Base-by-base conservation (phyloP, 2,113 vertebrate genomes). In the Odocoileus virginianus region DNA sequence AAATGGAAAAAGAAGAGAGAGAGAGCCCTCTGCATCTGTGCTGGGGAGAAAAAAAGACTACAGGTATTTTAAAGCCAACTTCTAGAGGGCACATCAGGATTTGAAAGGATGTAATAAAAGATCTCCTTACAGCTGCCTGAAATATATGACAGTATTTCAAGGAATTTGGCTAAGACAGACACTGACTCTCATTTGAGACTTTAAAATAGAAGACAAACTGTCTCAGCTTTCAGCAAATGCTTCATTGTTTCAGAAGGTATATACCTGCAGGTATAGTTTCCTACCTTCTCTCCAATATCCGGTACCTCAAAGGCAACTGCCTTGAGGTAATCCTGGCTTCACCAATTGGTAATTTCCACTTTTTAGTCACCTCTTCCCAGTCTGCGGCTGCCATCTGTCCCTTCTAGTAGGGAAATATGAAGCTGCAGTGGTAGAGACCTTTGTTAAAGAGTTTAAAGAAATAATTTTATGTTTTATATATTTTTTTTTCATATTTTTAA, bases 61-160 rank as follows among this genome's bases (percentile, higher is more conserved):
- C 91, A 96, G 84, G 71, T 81, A 96, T 97, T 98, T 98, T 96
- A 97, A 97, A 98, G 96, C 94, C 84, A 95, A 40, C 94, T 97
- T 97, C 96, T 95, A 93, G 95, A 97, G 93, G 97, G 95, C 78
- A 97, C 61, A 93, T 91, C 96, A 96, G 96, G 93, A 96, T 97
- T 97, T 98, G 97, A 98, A 97, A 98, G 95, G 83, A 93, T 96
- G 47, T 87, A 98, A 97, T 97, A 95, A 97, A 98, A 97, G 96
- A 97, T 97, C 96, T 54, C 95, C 83, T 98, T 87, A 91, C 50
- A 97, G 96, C 93, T 97, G 82, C 61, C 91, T 95, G 91, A 97
- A 97, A 98, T 96, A 93, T 97, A 89, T 95, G 97, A 98, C 96
- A 97, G 95, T 93, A 97, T 97, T 98, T 98, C 98, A 97, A 96